Evolutionary conservation across 2,113 vertebrate species (phyloP), one percentile per base, ranked within the genome.

Genomic region (Gavia stellata): DNA sequence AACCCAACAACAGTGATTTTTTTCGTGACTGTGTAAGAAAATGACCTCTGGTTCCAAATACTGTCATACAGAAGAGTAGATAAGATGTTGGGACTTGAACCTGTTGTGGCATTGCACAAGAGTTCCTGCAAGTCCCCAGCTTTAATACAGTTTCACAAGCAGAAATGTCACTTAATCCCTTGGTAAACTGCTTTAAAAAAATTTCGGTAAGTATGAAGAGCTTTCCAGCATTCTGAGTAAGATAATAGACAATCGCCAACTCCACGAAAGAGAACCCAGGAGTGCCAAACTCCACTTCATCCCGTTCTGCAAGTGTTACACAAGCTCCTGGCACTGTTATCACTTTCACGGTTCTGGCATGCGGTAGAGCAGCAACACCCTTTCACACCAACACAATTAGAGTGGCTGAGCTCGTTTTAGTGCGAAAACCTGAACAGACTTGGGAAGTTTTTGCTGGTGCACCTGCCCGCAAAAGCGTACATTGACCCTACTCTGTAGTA

Each of bases 231-330:
- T 31, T 29, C 24, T 33, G 63, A 81, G 42, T n/a, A 38, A 83
- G 61, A 2, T 6, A 24, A 25, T 62, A 81, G 28, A 42, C n/a
- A 82, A 24, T 7, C 45, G 18, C 38, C 82, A 96, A 2, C 33
- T 65, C 15, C 31, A 11, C 9, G 62, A 55, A 58, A 58, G 23
- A 63, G 87, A 56, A 23, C 34, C 55, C 68, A 93, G 56, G 80
- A 75, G 14, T 20, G 47, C 70, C 70, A 55, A 86, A 47, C 44
- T 53, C 29, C 0, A 23, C 59, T 81, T 34, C 50, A 56, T 14
- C 34, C 66, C 9, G 0, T 34, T 47, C 59, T 71, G n/a, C 36
- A 67, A 26, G 40, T 0, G 1, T 28, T 17, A 6, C 21, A 14
- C 47, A 5, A 36, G 14, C 49, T 72, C 62, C 67, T 18, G 77